Conservation (phyloP, 2,888 invertebrate species). For the Blomia tropicalis region DNA sequence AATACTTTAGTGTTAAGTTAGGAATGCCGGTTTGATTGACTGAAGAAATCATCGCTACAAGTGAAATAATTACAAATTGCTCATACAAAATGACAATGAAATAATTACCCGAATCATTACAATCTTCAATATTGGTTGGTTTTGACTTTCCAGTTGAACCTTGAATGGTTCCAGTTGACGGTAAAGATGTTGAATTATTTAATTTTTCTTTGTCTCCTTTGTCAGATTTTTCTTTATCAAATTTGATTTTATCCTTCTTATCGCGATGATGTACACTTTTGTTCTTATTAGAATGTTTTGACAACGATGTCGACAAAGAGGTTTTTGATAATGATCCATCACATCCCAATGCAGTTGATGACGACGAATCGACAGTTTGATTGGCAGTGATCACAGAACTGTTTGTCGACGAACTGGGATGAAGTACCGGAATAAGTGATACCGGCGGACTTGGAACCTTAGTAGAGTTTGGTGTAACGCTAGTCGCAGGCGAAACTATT, state of each 20-base stretch:
- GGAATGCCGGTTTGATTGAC: slow-evolving; percentile 22
- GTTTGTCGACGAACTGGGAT: neutral
- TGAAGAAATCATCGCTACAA: too few relatives aligned
- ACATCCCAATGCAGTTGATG: too few relatives aligned
- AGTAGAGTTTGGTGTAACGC: neutral
- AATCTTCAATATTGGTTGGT: too few relatives aligned
- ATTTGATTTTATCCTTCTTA: neutral
- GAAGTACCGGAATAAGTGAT: neutral
- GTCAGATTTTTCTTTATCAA: neutral
- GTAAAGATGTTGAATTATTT: too few relatives aligned
- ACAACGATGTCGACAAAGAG: slow-evolving; percentile 1
- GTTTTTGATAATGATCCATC: neutral
- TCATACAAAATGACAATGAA: too few relatives aligned
- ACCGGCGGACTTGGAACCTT: neutral
- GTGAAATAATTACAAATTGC: too few relatives aligned
- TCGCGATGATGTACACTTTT: slow-evolving; percentile 1
- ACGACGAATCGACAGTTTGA: neutral
- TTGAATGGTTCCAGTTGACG: too few relatives aligned
- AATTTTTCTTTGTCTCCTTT: too few relatives aligned
- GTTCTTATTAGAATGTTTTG: neutral
- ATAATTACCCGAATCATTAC: too few relatives aligned
- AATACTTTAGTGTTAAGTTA: slow-evolving; percentile 27
- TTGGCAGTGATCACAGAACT: slow-evolving; percentile 10
- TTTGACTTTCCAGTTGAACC: too few relatives aligned
- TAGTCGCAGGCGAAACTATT: neutral